Percentiles rank a stretch among this genome's conserved stretches.
phyloP scores from a whole-genome alignment of 2,113 vertebrate species.

The Synodontis membranacea region DNA sequence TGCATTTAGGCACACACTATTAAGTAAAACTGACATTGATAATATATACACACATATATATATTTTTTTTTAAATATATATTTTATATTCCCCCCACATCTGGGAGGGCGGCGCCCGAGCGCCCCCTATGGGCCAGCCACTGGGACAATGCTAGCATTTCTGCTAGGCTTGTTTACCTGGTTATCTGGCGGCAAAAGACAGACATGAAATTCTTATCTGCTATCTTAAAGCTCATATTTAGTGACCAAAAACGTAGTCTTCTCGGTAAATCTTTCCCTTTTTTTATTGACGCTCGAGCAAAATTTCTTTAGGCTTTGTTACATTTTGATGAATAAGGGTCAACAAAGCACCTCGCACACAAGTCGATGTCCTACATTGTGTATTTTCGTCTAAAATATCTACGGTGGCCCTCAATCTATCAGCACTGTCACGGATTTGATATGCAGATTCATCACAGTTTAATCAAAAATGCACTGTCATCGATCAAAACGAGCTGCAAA shows the following conservation, averaged over 20 bases:
- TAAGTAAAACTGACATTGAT: too few species aligned
- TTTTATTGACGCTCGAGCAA: neutral
- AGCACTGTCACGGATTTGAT: slow-evolving; percentile 12
- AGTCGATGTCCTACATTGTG: neutral
- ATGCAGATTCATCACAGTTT: slow-evolving; percentile 37
- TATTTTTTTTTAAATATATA: too few species aligned
- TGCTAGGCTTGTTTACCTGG: neutral
- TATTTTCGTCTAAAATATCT: neutral
- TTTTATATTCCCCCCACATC: too few species aligned
- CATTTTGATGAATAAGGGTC: neutral
- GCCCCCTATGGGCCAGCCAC: too few species aligned
- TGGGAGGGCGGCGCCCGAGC: too few species aligned
- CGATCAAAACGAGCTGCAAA: slow-evolving; percentile 35
- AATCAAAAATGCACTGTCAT: slow-evolving; percentile 32
- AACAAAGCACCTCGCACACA: neutral
- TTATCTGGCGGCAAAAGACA: neutral
- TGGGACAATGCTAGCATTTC: neutral
- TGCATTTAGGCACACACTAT: too few species aligned
- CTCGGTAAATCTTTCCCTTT: neutral
- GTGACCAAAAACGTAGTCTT: neutral
- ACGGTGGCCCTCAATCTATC: slow-evolving; percentile 29
- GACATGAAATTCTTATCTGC: neutral
- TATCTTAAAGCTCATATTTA: neutral
- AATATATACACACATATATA: too few species aligned
- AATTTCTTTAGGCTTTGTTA: neutral